phyloP scores from a whole-genome alignment of 2,888 invertebrate species.

The Platerodrilus igneus region DNA sequence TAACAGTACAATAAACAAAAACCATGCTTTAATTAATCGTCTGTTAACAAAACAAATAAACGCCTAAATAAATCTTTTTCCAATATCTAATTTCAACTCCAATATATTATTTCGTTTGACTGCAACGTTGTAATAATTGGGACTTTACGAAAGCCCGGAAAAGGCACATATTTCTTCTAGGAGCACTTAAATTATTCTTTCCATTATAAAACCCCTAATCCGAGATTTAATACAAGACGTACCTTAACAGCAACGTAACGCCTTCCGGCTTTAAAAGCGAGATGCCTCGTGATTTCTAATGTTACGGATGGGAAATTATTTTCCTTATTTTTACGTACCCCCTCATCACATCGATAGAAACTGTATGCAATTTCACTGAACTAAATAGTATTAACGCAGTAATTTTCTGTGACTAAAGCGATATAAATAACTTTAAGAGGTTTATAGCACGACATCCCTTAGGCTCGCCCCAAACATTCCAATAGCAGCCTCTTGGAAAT shows the following conservation, averaged over 20 bases:
- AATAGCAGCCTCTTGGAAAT: slow-evolving; percentile 35
- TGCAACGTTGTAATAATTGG: slow-evolving; percentile 19
- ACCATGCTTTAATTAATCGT: no score
- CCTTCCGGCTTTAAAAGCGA: slow-evolving; percentile 29
- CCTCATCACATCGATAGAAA: no score
- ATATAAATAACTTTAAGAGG: no score
- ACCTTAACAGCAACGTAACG: slow-evolving; percentile 37
- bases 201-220: slow-evolving; percentile 46
- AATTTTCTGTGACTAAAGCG: no score
- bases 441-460: no score
- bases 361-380: no score
- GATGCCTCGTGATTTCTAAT: slow-evolving; percentile 27
- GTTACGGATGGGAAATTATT: slow-evolving; percentile 21
- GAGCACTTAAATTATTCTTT: slow-evolving; percentile 44
- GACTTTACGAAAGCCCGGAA: slow-evolving; percentile 18
- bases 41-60: slow-evolving; percentile 11
- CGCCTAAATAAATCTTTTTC: slow-evolving; percentile 8
- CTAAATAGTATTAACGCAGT: no score
- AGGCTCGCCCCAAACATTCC: slow-evolving; percentile 34
- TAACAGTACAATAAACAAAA: no score
- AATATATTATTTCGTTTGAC: slow-evolving; percentile 16
- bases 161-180: slow-evolving; percentile 36
- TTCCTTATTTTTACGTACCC: slow-evolving; percentile 20
- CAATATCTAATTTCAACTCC: slow-evolving; percentile 11
- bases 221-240: slow-evolving; percentile 39